These are phyloP conservation scores for Pollenia griseotomentosa DNA, from an alignment of 2,888 invertebrate genomes.

Conservation along the genomic window DNA sequence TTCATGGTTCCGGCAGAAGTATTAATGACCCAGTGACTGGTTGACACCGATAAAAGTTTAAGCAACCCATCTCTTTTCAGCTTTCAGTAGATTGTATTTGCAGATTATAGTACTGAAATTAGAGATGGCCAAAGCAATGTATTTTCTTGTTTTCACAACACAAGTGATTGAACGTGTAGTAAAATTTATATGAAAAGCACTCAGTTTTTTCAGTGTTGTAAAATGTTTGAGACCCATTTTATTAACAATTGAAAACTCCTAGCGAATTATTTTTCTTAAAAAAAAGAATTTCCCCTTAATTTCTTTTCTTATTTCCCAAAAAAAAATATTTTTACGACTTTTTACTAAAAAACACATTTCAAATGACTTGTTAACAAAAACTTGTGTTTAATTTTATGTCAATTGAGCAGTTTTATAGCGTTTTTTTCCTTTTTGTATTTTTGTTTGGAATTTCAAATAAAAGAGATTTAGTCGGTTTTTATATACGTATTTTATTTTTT, in stretches of 20 bases:
- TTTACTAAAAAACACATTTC: slow-evolving; percentile 1
- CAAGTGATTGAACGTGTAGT: too few species aligned
- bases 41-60: too few species aligned
- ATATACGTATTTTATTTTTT: slow-evolving; percentile 32
- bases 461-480: slow-evolving; percentile 37
- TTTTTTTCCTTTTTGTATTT: not conserved
- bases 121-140: too few species aligned
- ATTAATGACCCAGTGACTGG: too few species aligned
- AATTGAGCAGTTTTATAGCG: slow-evolving; percentile 35
- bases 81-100: too few species aligned
- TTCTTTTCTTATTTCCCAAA: not conserved
- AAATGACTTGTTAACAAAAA: slow-evolving; percentile 20
- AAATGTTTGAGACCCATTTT: too few species aligned
- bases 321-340: not conserved
- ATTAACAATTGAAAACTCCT: not conserved
- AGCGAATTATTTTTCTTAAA: not conserved
- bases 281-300: not conserved
- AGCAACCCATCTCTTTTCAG: too few species aligned
- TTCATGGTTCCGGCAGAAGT: too few species aligned
- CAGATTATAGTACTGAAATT: too few species aligned
- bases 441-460: slow-evolving; percentile 19
- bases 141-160: too few species aligned
- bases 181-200: too few species aligned
- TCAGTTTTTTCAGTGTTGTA: too few species aligned
- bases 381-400: slow-evolving; percentile 20